A percentile compares a stretch with the other conserved stretches of the same genome.
These are phyloP conservation scores for Erannis defoliaria DNA, from an alignment of 2,888 invertebrate genomes.

Conservation along the genomic window DNA sequence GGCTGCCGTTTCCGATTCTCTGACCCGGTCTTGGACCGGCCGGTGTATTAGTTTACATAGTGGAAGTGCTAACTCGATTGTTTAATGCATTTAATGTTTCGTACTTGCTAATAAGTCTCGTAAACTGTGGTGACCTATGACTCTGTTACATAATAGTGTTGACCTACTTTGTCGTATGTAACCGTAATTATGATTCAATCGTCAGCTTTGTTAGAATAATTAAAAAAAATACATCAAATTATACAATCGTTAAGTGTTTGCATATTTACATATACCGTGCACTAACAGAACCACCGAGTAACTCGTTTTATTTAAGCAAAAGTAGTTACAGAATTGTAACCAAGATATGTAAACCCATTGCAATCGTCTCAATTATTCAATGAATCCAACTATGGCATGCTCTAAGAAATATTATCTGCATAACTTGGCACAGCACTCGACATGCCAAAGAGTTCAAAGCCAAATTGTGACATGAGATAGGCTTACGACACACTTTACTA, in stretches of 20 bases:
- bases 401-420: constrained; percentile 15
- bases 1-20: constrained; percentile 44
- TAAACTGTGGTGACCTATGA: constrained; percentile 24
- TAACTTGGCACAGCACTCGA: constrained; percentile 12
- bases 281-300: no score
- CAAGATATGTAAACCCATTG: constrained; percentile 5
- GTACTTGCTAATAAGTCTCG: constrained; percentile 28
- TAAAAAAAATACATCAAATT: no score
- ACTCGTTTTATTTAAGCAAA: no score
- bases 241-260: no score
- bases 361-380: constrained; percentile 8
- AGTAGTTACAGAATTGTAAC: neutral
- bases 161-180: neutral
- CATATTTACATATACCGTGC: no score
- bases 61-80: constrained; percentile 28
- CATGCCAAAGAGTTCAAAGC: constrained; percentile 39
- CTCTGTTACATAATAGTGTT: constrained; percentile 16
- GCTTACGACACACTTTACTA: constrained; percentile 17
- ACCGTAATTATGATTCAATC: neutral
- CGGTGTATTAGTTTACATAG: constrained; percentile 24
- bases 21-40: constrained; percentile 35
- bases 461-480: constrained; percentile 37
- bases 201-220: neutral
- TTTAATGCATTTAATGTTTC: constrained; percentile 32
- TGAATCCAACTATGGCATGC: neutral